phyloP scores from a whole-genome alignment of 2,888 invertebrate species.

The Caenorhabditis parvicauda region DNA sequence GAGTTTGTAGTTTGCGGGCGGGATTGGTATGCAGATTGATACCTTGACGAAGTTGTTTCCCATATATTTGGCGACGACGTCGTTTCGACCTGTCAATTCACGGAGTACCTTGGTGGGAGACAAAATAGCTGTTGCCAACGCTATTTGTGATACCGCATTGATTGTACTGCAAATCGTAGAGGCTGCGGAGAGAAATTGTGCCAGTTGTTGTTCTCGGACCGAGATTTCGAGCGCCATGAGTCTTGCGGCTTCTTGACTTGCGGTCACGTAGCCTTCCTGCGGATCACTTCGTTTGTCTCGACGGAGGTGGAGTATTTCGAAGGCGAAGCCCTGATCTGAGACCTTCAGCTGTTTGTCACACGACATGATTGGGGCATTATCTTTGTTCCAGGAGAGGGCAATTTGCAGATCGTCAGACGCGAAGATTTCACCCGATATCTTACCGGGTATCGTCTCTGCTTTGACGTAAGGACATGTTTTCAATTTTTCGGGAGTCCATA shows the following conservation, averaged over 20 bases:
- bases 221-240: conserved; percentile 3
- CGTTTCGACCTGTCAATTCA: background rate
- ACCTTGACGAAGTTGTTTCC: conserved; percentile 1
- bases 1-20: background rate
- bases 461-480: too few species aligned
- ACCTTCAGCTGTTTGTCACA: too few species aligned
- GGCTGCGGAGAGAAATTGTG: background rate
- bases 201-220: background rate
- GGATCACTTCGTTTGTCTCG: too few species aligned
- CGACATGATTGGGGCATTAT: too few species aligned
- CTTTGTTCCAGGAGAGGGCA: too few species aligned
- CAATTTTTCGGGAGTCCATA: too few species aligned
- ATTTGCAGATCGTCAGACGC: too few species aligned
- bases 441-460: too few species aligned
- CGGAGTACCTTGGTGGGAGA: conserved; percentile 3
- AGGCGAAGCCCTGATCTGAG: too few species aligned
- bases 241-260: conserved; percentile 5
- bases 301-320: too few species aligned
- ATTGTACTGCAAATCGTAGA: background rate
- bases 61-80: conserved; percentile 3
- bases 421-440: too few species aligned
- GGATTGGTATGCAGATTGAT: background rate
- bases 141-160: too few species aligned
- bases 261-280: conserved; percentile 2
- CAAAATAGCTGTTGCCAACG: background rate